Conservation (phyloP, 2,888 invertebrate genomes). For the Drosophila borborema region DNA sequence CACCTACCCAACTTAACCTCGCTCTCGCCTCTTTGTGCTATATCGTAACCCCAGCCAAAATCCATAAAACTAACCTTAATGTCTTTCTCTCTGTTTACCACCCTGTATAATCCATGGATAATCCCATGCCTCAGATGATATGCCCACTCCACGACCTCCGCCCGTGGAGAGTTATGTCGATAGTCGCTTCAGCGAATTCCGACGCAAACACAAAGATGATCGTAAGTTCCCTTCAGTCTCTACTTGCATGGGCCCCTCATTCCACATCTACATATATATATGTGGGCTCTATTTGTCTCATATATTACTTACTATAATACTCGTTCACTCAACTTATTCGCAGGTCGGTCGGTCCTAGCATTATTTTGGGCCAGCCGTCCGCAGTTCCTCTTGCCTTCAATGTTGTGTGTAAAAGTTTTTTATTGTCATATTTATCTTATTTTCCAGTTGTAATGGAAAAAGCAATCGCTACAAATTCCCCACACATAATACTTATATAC, state of each 20-base stretch:
- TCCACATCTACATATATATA: slow-evolving; percentile 5
- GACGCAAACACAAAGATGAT: slow-evolving; percentile 88
- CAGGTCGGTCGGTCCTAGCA: slow-evolving; percentile 50
- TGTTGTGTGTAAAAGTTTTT: slow-evolving; percentile 80
- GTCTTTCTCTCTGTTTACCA: slow-evolving; percentile 17
- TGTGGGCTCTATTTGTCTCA: slow-evolving; percentile 20
- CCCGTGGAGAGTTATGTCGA: slow-evolving; percentile 83
- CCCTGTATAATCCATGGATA: neutral
- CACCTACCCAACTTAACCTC: neutral
- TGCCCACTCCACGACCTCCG: slow-evolving; percentile 84
- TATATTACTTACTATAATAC: slow-evolving; percentile 21
- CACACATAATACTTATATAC: slow-evolving; percentile 49
- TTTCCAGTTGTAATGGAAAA: slow-evolving; percentile 77
- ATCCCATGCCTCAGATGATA: slow-evolving; percentile 73
- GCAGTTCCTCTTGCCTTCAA: slow-evolving; percentile 76
- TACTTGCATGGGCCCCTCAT: slow-evolving; percentile 50
- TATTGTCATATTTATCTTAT: slow-evolving; percentile 67
- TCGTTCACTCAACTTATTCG: slow-evolving; percentile 39
- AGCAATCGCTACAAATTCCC: slow-evolving; percentile 64
- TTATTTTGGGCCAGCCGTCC: slow-evolving; percentile 55
- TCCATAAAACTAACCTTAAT: slow-evolving; percentile 38
- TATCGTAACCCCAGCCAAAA: slow-evolving; percentile 10
- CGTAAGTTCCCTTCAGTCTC: slow-evolving; percentile 86
- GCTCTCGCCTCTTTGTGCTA: slow-evolving; percentile 31
- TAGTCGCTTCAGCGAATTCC: slow-evolving; percentile 86